These are phyloP conservation scores for Diorhabda sublineata DNA, from an alignment of 1,140 invertebrate genomes.

Conservation along the genomic window DNA sequence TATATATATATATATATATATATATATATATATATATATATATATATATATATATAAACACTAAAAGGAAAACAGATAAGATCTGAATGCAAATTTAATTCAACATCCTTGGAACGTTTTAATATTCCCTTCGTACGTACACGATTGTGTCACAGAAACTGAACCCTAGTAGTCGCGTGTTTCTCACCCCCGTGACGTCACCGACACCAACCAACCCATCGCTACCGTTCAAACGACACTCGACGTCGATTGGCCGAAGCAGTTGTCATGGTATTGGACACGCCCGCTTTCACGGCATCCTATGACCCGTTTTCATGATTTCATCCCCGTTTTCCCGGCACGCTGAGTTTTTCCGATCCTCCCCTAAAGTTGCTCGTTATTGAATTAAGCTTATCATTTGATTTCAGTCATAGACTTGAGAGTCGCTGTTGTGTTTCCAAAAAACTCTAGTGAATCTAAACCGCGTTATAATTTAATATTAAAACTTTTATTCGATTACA, in stretches of 20 bases:
- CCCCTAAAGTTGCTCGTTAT: conserved; percentile 51
- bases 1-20: no score
- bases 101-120: conserved; percentile 35
- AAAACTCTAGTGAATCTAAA: conserved; percentile 44
- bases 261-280: conserved; percentile 32
- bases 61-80: conserved; percentile 37
- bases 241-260: conserved; percentile 33
- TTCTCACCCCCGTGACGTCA: conserved; percentile 36
- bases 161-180: conserved; percentile 35
- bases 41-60: conserved; percentile 24
- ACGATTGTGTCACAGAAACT: conserved; percentile 30
- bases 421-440: conserved; percentile 35
- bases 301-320: conserved; percentile 25
- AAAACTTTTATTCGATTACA: conserved; percentile 39
- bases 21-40: no score
- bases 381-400: conserved; percentile 74
- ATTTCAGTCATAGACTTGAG: conserved; percentile 62
- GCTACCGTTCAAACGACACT: conserved; percentile 17
- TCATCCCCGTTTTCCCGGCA: conserved; percentile 25
- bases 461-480: conserved; percentile 58
- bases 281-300: conserved; percentile 30
- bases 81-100: conserved; percentile 44
- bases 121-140: conserved; percentile 37
- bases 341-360: conserved; percentile 38
- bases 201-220: conserved; percentile 30